phyloP scores from a whole-genome alignment of 2,113 vertebrate species.

The Barnardius zonarius region DNA sequence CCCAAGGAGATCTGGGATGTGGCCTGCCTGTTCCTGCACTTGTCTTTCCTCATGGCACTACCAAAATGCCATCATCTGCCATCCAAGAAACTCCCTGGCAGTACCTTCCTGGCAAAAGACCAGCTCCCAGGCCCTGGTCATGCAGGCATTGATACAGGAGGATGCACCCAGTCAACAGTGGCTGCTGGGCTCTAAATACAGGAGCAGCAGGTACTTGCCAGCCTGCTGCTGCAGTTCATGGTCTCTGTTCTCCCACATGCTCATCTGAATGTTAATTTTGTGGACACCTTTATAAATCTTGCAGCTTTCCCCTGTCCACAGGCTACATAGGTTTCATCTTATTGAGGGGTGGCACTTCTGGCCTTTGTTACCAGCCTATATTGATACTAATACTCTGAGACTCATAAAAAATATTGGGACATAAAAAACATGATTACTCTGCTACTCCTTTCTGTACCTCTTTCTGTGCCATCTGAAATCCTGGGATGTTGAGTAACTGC shows the following conservation, averaged over 20 bases:
- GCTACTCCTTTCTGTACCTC: not conserved
- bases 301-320: not conserved
- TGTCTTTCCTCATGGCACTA: not conserved
- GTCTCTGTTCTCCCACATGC: not conserved
- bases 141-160: not conserved
- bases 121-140: not conserved
- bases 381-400: conserved; percentile 41
- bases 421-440: not conserved
- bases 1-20: not conserved
- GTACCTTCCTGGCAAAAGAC: not conserved
- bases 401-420: conserved; percentile 4
- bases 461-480: not conserved
- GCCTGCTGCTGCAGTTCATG: not conserved
- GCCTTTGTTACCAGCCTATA: conserved; percentile 69
- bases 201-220: not conserved
- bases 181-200: not conserved
- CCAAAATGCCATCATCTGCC: not conserved
- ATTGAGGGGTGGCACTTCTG: conserved; percentile 70
- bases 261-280: conserved; percentile 72
- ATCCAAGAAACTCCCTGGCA: not conserved
- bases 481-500: not conserved
- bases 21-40: not conserved
- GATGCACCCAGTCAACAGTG: not conserved
- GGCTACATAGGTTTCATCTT: conserved; percentile 67
- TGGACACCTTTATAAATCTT: conserved; percentile 69